These are phyloP conservation scores for Orchesella cincta DNA, from an alignment of 1,140 invertebrate species.

Conservation along the genomic window DNA sequence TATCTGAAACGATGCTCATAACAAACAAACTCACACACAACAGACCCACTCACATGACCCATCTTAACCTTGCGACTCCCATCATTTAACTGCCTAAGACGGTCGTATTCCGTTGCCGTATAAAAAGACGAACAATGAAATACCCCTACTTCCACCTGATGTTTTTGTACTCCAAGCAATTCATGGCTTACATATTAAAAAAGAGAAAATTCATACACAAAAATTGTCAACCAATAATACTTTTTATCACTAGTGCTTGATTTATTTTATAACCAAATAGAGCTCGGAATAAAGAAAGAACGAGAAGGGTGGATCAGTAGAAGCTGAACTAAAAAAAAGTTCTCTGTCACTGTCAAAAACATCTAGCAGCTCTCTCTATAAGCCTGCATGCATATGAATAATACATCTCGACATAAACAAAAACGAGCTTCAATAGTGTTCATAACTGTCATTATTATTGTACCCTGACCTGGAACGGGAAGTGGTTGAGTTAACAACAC, in stretches of 20 bases:
- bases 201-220: too few relatives aligned
- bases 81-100: too few relatives aligned
- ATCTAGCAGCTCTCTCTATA: not conserved
- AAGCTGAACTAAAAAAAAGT: not conserved
- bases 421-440: not conserved
- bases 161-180: too few relatives aligned
- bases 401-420: not conserved
- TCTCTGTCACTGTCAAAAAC: slow-evolving; percentile 11
- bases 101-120: too few relatives aligned
- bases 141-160: too few relatives aligned
- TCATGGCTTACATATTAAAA: too few relatives aligned
- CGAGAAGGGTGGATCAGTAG: not conserved
- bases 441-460: slow-evolving; percentile 18
- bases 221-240: too few relatives aligned
- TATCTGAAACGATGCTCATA: not conserved
- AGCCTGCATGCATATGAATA: not conserved
- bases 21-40: not conserved
- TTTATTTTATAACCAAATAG: too few relatives aligned
- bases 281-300: not conserved
- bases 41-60: slow-evolving; percentile 5
- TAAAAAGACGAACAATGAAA: too few relatives aligned
- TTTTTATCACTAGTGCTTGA: too few relatives aligned
- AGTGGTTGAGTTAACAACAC: not conserved
- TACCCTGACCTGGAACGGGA: slow-evolving; percentile 11
- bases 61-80: not conserved